These are phyloP conservation scores for Papilio helenus DNA, from an alignment of 1,140 invertebrate species.

Conservation along the genomic window DNA sequence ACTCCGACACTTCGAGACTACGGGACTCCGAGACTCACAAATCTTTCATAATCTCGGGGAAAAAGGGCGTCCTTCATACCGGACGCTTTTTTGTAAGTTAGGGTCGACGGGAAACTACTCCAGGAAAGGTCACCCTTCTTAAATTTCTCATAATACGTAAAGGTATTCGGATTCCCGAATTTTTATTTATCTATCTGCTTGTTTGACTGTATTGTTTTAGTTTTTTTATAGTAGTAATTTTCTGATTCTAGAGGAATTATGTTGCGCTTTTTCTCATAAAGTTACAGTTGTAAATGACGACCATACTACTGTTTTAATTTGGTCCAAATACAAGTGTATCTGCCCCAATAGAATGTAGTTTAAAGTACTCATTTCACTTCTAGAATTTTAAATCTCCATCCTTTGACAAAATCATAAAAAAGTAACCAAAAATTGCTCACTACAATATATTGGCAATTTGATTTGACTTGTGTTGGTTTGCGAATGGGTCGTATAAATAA, in stretches of 20 bases:
- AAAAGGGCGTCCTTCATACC: constrained; percentile 75
- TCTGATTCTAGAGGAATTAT: too few species aligned
- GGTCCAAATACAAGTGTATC: too few species aligned
- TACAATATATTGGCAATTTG: constrained; percentile 29
- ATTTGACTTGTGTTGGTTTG: constrained; percentile 23
- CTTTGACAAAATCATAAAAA: too few species aligned
- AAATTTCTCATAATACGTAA: constrained; percentile 32
- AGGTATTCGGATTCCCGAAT: constrained; percentile 30
- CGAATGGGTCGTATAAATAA: constrained; percentile 47
- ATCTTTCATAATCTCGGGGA: constrained; percentile 82
- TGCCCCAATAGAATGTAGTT: too few species aligned
- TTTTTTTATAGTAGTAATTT: not conserved
- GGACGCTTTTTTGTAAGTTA: constrained; percentile 47
- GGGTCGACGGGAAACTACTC: constrained; percentile 53
- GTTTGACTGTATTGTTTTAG: constrained; percentile 5
- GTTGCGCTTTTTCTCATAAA: too few species aligned
- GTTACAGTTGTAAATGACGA: too few species aligned
- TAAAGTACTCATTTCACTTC: too few species aligned
- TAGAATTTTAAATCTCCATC: too few species aligned
- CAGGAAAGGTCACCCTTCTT: constrained; percentile 42
- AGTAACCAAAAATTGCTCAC: not conserved
- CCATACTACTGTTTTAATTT: too few species aligned
- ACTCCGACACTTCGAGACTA: constrained; percentile 72
- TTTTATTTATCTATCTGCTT: constrained; percentile 28
- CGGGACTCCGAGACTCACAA: constrained; percentile 76